Percentiles rank a stretch among this genome's conserved stretches.
Evolutionary conservation across 2,888 invertebrate genomes (phyloP).

Genomic region (Poecilobothrus nobilitatus): DNA sequence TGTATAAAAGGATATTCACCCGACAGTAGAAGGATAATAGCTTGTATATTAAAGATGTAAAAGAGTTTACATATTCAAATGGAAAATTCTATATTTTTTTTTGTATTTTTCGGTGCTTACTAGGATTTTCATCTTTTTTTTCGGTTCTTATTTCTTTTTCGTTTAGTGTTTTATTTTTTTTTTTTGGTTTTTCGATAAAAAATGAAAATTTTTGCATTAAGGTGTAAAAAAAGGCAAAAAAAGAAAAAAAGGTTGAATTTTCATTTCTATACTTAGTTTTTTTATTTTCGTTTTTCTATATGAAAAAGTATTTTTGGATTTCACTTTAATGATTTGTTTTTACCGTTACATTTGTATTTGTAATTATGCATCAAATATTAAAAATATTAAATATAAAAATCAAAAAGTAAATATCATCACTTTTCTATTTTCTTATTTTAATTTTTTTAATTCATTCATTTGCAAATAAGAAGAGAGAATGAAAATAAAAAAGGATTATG

Average conservation of each 20-base stretch:
- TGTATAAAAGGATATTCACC: neutral
- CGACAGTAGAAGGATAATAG: neutral
- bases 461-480: too few species aligned
- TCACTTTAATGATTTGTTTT: too few species aligned
- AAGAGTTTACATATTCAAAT: slow-evolving; percentile 5
- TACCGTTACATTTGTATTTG: too few species aligned
- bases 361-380: too few species aligned
- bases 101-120: neutral
- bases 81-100: neutral
- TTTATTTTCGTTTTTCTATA: neutral
- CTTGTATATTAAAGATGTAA: neutral
- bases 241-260: neutral
- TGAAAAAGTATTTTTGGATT: too few species aligned
- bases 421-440: too few species aligned
- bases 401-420: too few species aligned
- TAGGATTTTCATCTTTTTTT: neutral
- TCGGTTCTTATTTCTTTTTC: neutral
- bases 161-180: neutral
- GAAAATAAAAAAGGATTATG: too few species aligned
- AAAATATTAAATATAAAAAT: too few species aligned
- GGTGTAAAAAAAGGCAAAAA: neutral
- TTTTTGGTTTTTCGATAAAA: neutral
- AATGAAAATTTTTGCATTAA: neutral
- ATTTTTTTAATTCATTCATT: too few species aligned
- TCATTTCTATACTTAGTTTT: neutral